Percentiles rank a stretch among this genome's conserved stretches.
These are phyloP conservation scores for Amorpha juglandis DNA, from an alignment of 2,888 invertebrate genomes.

Conservation along the genomic window DNA sequence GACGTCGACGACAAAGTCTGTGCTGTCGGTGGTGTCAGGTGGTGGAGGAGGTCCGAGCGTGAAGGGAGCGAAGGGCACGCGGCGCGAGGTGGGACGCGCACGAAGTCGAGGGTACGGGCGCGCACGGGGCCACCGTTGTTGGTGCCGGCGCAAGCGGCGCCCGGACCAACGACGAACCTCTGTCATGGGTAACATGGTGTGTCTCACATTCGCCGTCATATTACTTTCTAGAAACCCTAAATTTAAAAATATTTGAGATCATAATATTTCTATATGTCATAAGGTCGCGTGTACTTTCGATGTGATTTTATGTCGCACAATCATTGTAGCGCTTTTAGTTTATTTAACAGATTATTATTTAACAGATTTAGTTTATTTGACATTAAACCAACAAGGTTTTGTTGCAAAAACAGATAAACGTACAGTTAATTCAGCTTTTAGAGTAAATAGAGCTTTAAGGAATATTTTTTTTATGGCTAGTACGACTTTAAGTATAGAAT, in stretches of 20 bases:
- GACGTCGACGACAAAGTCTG: slow-evolving; percentile 42
- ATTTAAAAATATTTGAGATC: neutral
- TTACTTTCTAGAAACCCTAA: slow-evolving; percentile 53
- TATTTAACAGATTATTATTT: no score
- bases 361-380: no score
- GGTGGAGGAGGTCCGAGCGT: slow-evolving; percentile 46
- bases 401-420: no score
- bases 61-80: slow-evolving; percentile 48
- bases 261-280: neutral
- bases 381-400: no score
- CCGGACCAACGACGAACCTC: slow-evolving; percentile 73
- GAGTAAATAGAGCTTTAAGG: no score
- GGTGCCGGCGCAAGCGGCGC: slow-evolving; percentile 78
- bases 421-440: no score
- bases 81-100: slow-evolving; percentile 63
- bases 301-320: no score
- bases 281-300: neutral
- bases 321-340: no score
- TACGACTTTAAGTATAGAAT: no score
- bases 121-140: slow-evolving; percentile 67
- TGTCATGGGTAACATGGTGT: slow-evolving; percentile 83
- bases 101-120: slow-evolving; percentile 74
- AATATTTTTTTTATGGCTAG: no score
- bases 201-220: slow-evolving; percentile 67
- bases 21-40: slow-evolving; percentile 40